These are phyloP conservation scores for Typhlomys cinereus DNA, from an alignment of 2,113 vertebrate genomes.

Conservation along the genomic window DNA sequence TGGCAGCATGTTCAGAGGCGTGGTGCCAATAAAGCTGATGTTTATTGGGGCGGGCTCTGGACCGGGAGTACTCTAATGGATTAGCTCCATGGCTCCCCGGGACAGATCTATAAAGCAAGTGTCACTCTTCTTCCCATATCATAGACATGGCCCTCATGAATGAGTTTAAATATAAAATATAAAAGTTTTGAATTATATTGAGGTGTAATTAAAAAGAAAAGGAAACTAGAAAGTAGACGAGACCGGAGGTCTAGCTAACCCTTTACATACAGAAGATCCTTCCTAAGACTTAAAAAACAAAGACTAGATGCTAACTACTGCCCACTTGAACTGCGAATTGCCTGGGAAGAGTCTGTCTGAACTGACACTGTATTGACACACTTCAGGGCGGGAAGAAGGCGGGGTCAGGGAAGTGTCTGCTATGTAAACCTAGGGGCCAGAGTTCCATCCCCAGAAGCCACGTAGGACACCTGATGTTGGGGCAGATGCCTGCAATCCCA, in stretches of 20 bases:
- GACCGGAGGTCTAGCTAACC: not conserved
- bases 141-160: conserved; percentile 60
- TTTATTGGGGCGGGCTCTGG: conserved; percentile 51
- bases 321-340: not conserved
- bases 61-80: conserved; percentile 44
- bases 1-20: conserved; percentile 51
- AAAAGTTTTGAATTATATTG: too few relatives aligned
- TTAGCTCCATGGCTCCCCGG: conserved; percentile 48
- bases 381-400: not conserved
- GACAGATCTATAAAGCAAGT: conserved; percentile 24
- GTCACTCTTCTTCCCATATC: conserved; percentile 49
- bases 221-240: conserved; percentile 59
- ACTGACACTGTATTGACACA: not conserved
- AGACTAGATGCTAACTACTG: conserved; percentile 10
- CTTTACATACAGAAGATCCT: not conserved
- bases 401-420: not conserved
- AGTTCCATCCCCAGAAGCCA: too few relatives aligned
- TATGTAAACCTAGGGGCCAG: too few relatives aligned
- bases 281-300: not conserved
- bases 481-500: too few relatives aligned
- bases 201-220: too few relatives aligned
- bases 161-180: too few relatives aligned
- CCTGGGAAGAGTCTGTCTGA: not conserved
- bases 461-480: too few relatives aligned
- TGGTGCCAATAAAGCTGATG: conserved; percentile 56